Evolutionary conservation across 2,113 vertebrate species (phyloP).

Genomic region (Cettia cetti): DNA sequence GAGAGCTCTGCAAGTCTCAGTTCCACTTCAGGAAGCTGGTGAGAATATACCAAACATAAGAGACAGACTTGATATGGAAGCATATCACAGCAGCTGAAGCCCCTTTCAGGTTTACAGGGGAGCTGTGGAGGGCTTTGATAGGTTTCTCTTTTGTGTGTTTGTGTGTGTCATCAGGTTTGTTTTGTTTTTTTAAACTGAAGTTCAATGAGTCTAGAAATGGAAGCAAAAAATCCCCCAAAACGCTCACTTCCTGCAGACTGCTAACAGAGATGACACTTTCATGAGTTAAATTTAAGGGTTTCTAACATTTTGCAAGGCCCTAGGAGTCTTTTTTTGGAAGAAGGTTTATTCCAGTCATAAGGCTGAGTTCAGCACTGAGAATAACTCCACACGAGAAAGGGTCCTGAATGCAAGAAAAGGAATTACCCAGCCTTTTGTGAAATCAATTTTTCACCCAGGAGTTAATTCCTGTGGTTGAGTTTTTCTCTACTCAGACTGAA

Average conservation of each 20-base stretch:
- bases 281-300: neutral
- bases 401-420: neutral
- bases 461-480: neutral
- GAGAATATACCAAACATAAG: neutral
- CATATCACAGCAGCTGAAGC: neutral
- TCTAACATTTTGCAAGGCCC: neutral
- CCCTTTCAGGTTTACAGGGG: neutral
- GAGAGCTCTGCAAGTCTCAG: neutral
- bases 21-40: neutral
- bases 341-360: neutral
- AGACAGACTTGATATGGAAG: neutral
- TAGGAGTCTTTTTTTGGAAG: neutral
- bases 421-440: neutral
- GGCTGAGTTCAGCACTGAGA: neutral
- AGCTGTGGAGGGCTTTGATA: neutral
- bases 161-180: neutral
- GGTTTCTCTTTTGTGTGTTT: neutral
- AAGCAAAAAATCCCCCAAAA: neutral
- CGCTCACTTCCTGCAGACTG: neutral
- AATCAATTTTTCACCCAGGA: neutral
- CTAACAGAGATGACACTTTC: neutral
- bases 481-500: neutral
- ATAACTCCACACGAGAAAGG: neutral
- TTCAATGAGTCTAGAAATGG: neutral
- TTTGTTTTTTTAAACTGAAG: neutral